Percentiles rank a stretch among this genome's conserved stretches.
phyloP scores from a whole-genome alignment of 1,140 invertebrate genomes.

The Subanguina moxae region DNA sequence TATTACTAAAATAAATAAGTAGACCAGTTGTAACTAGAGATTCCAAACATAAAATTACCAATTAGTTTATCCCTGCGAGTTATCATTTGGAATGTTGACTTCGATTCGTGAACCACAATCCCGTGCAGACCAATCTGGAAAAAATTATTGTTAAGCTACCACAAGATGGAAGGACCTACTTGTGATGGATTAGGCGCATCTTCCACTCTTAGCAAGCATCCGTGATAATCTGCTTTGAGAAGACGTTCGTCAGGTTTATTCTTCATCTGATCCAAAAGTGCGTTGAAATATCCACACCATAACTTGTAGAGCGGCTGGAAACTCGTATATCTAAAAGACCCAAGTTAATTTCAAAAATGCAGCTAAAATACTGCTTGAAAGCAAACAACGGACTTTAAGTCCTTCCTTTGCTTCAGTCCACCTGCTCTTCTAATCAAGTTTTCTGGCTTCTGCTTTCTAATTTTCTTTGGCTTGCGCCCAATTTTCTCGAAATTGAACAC shows the following conservation, averaged over 20 bases:
- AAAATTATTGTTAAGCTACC: no score
- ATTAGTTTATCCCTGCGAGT: constrained; percentile 37
- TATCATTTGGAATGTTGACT: constrained; percentile 41
- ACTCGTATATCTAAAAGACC: constrained; percentile 18
- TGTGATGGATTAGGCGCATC: constrained; percentile 31
- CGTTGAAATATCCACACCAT: constrained; percentile 34
- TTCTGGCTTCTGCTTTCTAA: constrained; percentile 15
- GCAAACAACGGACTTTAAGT: constrained; percentile 20
- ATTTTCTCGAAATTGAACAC: constrained; percentile 33
- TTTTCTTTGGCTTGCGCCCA: constrained; percentile 3
- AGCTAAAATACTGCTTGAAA: not conserved
- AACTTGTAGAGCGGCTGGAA: constrained; percentile 15
- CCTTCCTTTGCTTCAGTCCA: constrained; percentile 19
- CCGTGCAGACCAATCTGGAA: constrained; percentile 40
- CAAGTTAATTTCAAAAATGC: not conserved
- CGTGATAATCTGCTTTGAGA: constrained; percentile 34
- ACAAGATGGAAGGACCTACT: constrained; percentile 6
- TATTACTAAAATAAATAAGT: constrained; percentile 35
- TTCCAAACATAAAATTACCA: constrained; percentile 17
- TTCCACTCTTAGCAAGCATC: constrained; percentile 30
- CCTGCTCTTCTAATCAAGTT: constrained; percentile 28
- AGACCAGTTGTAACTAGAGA: not conserved
- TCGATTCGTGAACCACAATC: constrained; percentile 46
- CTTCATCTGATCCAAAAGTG: constrained; percentile 21
- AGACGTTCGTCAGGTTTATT: constrained; percentile 26